phyloP scores from a whole-genome alignment of 1,140 invertebrate species.

The Rhagoletis pomonella region DNA sequence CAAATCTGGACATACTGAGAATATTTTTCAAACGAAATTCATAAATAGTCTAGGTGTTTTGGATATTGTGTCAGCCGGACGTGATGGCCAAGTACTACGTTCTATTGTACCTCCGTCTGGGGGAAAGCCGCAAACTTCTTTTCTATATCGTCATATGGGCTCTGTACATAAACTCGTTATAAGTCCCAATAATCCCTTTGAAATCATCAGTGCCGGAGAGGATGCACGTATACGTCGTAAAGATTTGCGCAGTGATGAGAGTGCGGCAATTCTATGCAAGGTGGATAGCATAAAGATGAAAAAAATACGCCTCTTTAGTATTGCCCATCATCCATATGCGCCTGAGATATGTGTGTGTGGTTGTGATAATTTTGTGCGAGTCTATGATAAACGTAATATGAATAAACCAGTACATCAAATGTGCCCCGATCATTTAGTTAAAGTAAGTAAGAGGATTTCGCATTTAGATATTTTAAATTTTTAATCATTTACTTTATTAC shows the following conservation, averaged over 20 bases:
- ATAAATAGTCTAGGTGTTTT: slow-evolving; percentile 80
- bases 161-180: slow-evolving; percentile 70
- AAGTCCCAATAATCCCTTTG: slow-evolving; percentile 81
- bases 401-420: slow-evolving; percentile 74
- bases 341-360: slow-evolving; percentile 90
- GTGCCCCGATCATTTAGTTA: slow-evolving; percentile 70
- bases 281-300: slow-evolving; percentile 41
- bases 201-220: slow-evolving; percentile 91
- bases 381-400: slow-evolving; percentile 84
- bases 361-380: slow-evolving; percentile 77
- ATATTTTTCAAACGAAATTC: slow-evolving; percentile 92
- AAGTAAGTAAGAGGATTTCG: slow-evolving; percentile 60
- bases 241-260: slow-evolving; percentile 81
- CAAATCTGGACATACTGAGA: slow-evolving; percentile 87
- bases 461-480: background rate
- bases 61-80: slow-evolving; percentile 89
- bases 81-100: slow-evolving; percentile 89
- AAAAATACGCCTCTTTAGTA: slow-evolving; percentile 86
- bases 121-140: slow-evolving; percentile 58
- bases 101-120: slow-evolving; percentile 66
- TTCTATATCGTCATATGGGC: slow-evolving; percentile 64
- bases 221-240: slow-evolving; percentile 88
- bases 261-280: slow-evolving; percentile 9
- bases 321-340: slow-evolving; percentile 88
- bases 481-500: background rate